Base-by-base conservation (phyloP, 2,888 invertebrate genomes). In the Ernsta delagoae region DNA sequence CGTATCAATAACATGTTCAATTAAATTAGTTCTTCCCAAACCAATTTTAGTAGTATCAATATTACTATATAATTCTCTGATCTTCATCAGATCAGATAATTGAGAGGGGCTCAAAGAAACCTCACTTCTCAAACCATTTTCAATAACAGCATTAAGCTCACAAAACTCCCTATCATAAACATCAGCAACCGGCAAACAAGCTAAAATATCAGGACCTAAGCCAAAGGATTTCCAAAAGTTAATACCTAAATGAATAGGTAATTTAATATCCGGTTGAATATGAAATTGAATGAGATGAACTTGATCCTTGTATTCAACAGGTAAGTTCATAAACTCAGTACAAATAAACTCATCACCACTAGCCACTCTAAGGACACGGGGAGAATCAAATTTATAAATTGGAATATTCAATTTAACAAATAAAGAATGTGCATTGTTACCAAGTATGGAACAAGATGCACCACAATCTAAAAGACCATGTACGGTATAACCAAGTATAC, bases 281-380 rank as follows among this genome's bases (percentile, higher is more conserved):
- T 48, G 48, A 48, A 48, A 48, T 48, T 48, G 48, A 48, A 48
- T 48, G 12, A 48, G 48, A 48, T 48, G 48, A 48, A 48, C 48
- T 48, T 16, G 48, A 48, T 7, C 48, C 48, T 48, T 48, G 12
- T 48, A 48, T 48, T 48, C 12, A 48, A 48, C 48, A 48, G 48
- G 48, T 3, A 48, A 48, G 48, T 48, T 48, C 48, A 48, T 48
- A 48, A 12, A 48, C 48, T 48, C 48, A 48, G 48, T 12, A 12
- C 12, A 48, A 1, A 48, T 6, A 48, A 12, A 48, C 6, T 48
- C 48, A 12, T 48, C 48, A 48, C 12, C 48, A 48, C 48, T 12
- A 12, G 48, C 12, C 48, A 48, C 48, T 12, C 4, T 48, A 48
- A 48, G 48, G 48, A 48, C 48, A 12, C 48, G 48, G 12, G 48